A percentile compares a stretch with the other conserved stretches of the same genome.
phyloP scores from a whole-genome alignment of 2,113 vertebrate species.

The Marcusenius ussheri region DNA sequence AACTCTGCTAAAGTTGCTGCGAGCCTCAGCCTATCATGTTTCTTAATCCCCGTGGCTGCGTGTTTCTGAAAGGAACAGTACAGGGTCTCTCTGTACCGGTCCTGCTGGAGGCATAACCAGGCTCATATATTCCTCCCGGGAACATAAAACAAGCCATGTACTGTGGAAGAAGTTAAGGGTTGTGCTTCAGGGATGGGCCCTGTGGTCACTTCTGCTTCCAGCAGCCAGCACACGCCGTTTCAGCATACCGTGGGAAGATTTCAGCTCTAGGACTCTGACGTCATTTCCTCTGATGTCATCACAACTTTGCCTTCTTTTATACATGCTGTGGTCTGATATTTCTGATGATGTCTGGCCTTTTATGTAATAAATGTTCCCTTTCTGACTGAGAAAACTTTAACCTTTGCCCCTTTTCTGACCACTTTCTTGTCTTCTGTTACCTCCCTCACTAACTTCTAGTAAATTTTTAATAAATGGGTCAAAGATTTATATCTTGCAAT shows the following conservation, averaged over 20 bases:
- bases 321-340: slow-evolving; percentile 20
- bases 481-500: not conserved
- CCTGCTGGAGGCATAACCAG: not conserved
- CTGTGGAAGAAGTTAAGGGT: not conserved
- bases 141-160: not conserved
- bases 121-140: not conserved
- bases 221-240: not conserved
- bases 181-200: not conserved
- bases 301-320: slow-evolving; percentile 7
- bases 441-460: not conserved
- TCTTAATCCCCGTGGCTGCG: slow-evolving; percentile 4
- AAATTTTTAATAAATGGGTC: not conserved
- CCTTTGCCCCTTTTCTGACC: slow-evolving; percentile 25
- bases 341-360: slow-evolving; percentile 31
- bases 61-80: slow-evolving; percentile 8
- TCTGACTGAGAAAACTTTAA: slow-evolving; percentile 23
- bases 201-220: not conserved
- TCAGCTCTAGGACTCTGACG: not conserved
- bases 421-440: not conserved
- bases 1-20: not conserved
- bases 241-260: not conserved
- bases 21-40: not conserved
- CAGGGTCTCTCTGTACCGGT: not conserved
- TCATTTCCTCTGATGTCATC: not conserved
- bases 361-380: slow-evolving; percentile 38